Conservation (phyloP, 2,888 invertebrate genomes). For the Ceriagrion tenellum region DNA sequence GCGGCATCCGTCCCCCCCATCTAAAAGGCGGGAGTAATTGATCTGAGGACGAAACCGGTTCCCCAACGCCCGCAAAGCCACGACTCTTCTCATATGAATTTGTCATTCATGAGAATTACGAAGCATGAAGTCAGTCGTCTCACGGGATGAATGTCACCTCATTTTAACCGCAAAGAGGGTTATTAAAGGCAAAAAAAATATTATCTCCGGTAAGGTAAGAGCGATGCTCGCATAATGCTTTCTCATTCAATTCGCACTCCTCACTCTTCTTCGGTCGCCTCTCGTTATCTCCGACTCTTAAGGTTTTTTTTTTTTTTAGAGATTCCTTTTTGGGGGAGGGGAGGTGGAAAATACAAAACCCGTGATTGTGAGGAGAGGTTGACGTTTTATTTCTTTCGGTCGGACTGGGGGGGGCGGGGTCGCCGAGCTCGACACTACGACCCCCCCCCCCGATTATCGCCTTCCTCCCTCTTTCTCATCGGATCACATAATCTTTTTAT, state of each 20-base stretch:
- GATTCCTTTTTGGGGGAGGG: neutral
- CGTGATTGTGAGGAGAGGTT: neutral
- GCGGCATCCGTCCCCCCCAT: neutral
- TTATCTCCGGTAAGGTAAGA: neutral
- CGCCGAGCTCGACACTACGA: neutral
- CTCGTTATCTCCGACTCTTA: neutral
- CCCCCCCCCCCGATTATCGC: neutral
- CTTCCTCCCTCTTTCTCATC: no score
- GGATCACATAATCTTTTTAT: neutral
- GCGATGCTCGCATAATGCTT: conserved; percentile 1
- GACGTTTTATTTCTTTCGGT: neutral
- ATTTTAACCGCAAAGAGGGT: neutral
- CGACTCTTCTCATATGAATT: neutral
- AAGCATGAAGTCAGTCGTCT: neutral
- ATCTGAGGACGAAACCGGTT: neutral
- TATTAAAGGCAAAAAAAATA: neutral
- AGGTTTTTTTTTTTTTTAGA: no score
- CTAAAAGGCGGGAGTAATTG: neutral
- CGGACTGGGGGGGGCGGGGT: no score
- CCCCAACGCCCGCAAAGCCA: neutral
- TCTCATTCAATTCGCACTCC: neutral
- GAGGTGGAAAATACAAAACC: neutral
- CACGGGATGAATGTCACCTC: neutral
- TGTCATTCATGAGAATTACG: conserved; percentile 26
- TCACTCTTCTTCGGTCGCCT: neutral